Base-by-base conservation (phyloP, 2,797 vertebrate species). In the Hemibagrus guttatus region DNA sequence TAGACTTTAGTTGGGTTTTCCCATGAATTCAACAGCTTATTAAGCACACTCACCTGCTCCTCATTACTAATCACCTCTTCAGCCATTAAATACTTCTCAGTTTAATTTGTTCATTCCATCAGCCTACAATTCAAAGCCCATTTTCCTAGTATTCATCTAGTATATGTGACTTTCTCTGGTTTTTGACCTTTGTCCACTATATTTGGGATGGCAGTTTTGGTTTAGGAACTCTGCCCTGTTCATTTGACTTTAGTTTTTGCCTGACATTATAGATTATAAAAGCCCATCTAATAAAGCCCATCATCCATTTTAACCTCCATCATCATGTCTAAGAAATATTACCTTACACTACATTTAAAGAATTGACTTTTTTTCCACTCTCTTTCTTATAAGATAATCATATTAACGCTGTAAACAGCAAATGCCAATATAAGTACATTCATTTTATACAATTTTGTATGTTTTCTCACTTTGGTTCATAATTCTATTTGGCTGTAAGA, bases 61-160 rank as follows among this genome's bases (percentile, higher is more conserved):
- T 52, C 61, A 52, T 82, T 82, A 66, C 42, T 68, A 52, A 82
- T 82, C 46, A 66, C 81, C 46, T 68, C 46, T 66, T 54, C 61
- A 82, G 17, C 63, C 16, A 31, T 52, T 52, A 82, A 66, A 52
- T 31, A 52, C 16, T 5, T 19, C 26, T 52, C 17, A 31, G 16
- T 66, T 66, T 49, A 31, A 9, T 31, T 66, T 68, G 17, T 14
- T 49, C 23, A 26, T 61, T 42, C 19, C 28, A 6, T 56, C 21
- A 80, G 12, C 5, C 4, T 12, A 14, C 9, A 79, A 35, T 61
- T n/a, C 35, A 39, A 80, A 26, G 35, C 26, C 16, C 16, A 12
- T 64, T 64, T 56, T 54, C 52, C 72, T 1, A 31, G n/a, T 6
- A n/a, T 52, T n/a, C 6, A 14, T 75, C 26, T 72, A 14, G 49